Percentiles rank a stretch among this genome's conserved stretches.
Conservation (phyloP, 53 echinoderm and acorn worm genomes). For the Astropecten irregularis region DNA sequence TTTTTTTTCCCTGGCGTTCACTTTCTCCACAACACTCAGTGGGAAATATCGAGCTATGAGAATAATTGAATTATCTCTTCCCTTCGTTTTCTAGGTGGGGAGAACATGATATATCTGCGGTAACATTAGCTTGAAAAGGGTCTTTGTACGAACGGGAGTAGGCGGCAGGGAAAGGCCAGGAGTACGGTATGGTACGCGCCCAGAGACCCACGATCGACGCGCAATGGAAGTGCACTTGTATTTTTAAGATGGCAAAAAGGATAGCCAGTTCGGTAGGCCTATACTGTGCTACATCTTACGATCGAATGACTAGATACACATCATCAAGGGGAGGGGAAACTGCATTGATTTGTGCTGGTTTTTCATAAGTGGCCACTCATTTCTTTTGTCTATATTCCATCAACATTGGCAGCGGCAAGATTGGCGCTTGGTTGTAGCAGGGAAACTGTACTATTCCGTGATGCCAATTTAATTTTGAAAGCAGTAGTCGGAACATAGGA, state of each 20-base stretch:
- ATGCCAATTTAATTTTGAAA: too few species aligned
- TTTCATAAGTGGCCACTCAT: neutral
- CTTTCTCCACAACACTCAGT: neutral
- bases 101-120: constrained; percentile 27
- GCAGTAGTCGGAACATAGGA: too few species aligned
- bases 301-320: constrained; percentile 9
- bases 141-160: constrained; percentile 16
- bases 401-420: too few species aligned
- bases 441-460: too few species aligned
- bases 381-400: too few species aligned
- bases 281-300: neutral
- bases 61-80: constrained; percentile 38
- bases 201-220: too few species aligned
- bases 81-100: neutral
- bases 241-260: constrained; percentile 1
- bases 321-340: neutral
- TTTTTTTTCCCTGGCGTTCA: too few species aligned
- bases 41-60: constrained; percentile 14
- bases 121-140: constrained; percentile 38
- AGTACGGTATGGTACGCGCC: too few species aligned
- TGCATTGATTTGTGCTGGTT: neutral
- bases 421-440: too few species aligned
- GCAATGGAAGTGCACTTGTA: constrained; percentile 2
- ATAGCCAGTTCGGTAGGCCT: too few species aligned
- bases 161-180: too few species aligned